Conservation (phyloP, 2,113 vertebrate genomes). For the Prinia subflava region DNA sequence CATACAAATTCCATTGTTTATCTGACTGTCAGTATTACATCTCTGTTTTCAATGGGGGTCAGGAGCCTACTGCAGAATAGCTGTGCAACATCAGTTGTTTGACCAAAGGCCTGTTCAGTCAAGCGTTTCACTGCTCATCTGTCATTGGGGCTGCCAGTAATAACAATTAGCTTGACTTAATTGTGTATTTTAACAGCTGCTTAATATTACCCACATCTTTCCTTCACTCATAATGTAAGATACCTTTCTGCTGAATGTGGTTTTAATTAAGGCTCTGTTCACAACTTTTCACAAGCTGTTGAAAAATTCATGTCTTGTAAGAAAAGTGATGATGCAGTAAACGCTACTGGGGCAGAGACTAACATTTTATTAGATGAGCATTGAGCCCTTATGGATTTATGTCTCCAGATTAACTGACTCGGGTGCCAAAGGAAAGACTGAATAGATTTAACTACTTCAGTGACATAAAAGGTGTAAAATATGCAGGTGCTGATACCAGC, state of each 20-base stretch:
- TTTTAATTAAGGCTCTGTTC: constrained; percentile 55
- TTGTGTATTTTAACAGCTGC: constrained; percentile 57
- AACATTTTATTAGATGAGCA: constrained; percentile 3
- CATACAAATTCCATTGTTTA: neutral
- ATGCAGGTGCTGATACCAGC: neutral
- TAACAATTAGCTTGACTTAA: constrained; percentile 59
- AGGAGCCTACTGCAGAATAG: neutral
- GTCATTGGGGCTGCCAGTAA: constrained; percentile 50
- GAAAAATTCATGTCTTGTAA: constrained; percentile 46
- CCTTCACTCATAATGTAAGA: neutral
- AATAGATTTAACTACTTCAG: neutral
- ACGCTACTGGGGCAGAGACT: constrained; percentile 6
- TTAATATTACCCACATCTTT: constrained; percentile 55
- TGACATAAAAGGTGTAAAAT: neutral
- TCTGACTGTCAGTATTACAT: neutral
- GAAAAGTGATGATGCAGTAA: constrained; percentile 57
- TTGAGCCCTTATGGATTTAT: neutral
- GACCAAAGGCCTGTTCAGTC: constrained; percentile 23
- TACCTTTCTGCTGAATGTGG: constrained; percentile 50
- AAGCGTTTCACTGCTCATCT: neutral
- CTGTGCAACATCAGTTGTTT: neutral
- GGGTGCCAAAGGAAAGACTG: neutral
- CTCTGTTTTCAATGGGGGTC: neutral
- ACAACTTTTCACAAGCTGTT: constrained; percentile 53
- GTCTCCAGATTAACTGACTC: neutral